phyloP scores from a whole-genome alignment of 2,113 vertebrate species.

The Eupsittula cactorum region DNA sequence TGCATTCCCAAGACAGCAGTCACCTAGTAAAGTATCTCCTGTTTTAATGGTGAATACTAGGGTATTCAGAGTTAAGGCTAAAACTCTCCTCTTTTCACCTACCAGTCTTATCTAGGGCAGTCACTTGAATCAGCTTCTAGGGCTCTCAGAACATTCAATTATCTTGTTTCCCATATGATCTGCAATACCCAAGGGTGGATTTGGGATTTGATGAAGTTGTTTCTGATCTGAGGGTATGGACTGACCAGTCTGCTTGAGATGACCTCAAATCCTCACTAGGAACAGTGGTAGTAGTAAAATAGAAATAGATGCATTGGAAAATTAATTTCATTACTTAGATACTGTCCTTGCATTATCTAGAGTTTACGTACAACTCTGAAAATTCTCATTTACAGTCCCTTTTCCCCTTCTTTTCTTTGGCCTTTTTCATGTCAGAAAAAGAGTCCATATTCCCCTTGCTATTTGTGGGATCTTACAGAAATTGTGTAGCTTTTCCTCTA shows the following conservation, averaged over 20 bases:
- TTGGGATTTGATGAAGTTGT: constrained; percentile 62
- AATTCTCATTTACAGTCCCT: neutral
- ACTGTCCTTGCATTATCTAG: neutral
- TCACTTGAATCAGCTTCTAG: constrained; percentile 39
- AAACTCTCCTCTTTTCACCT: neutral
- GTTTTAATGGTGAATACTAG: neutral
- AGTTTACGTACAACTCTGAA: neutral
- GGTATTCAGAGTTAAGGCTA: constrained; percentile 50
- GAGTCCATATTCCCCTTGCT: neutral
- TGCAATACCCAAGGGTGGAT: constrained; percentile 43
- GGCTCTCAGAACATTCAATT: constrained; percentile 61
- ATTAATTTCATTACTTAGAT: constrained; percentile 25
- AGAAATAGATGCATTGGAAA: constrained; percentile 26
- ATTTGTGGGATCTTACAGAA: neutral
- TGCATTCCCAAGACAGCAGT: neutral
- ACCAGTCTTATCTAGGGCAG: constrained; percentile 58
- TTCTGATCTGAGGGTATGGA: constrained; percentile 61
- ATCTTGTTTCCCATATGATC: constrained; percentile 60
- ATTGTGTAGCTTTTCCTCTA: neutral
- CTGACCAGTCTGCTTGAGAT: constrained; percentile 48
- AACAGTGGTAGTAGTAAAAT: neutral
- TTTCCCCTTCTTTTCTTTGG: neutral
- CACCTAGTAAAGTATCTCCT: neutral
- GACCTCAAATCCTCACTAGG: constrained; percentile 44
- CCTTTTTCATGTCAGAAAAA: neutral